Conservation (phyloP, 2,113 vertebrate genomes). For the Ceyx margarethae region DNA sequence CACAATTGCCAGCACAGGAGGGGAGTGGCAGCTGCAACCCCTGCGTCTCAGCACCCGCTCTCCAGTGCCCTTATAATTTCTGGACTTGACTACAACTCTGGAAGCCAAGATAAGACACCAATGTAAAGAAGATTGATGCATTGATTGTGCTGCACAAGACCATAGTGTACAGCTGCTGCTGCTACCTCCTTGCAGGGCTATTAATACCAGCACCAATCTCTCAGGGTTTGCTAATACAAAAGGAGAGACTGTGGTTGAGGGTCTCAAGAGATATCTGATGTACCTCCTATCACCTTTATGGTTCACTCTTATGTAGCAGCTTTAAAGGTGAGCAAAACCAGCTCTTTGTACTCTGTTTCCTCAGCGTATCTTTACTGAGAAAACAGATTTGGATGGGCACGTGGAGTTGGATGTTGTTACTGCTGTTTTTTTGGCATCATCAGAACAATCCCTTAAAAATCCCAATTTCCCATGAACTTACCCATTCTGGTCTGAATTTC, state of each 20-base stretch:
- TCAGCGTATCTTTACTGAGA: rapidly evolving
- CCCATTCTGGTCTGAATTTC: conserved; percentile 66
- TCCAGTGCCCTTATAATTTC: neutral
- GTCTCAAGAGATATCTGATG: rapidly evolving
- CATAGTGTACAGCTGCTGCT: neutral
- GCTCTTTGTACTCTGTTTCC: neutral
- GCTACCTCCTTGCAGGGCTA: neutral
- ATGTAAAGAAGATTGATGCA: neutral
- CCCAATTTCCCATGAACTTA: conserved; percentile 64
- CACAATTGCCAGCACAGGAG: conserved; percentile 13
- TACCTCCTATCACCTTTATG: neutral
- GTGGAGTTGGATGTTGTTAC: neutral
- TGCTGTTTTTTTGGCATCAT: conserved; percentile 51
- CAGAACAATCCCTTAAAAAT: conserved; percentile 58
- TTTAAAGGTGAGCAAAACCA: neutral
- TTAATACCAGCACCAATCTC: rapidly evolving
- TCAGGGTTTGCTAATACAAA: neutral
- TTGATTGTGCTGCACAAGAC: neutral
- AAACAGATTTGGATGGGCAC: neutral
- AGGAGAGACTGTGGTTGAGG: rapidly evolving
- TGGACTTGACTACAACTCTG: neutral
- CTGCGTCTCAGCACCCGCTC: neutral
- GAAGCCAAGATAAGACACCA: neutral
- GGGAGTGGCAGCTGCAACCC: conserved; percentile 10
- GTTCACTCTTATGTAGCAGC: rapidly evolving